phyloP scores from a whole-genome alignment of 2,797 vertebrate species.

The Premnoplex brunnescens region DNA sequence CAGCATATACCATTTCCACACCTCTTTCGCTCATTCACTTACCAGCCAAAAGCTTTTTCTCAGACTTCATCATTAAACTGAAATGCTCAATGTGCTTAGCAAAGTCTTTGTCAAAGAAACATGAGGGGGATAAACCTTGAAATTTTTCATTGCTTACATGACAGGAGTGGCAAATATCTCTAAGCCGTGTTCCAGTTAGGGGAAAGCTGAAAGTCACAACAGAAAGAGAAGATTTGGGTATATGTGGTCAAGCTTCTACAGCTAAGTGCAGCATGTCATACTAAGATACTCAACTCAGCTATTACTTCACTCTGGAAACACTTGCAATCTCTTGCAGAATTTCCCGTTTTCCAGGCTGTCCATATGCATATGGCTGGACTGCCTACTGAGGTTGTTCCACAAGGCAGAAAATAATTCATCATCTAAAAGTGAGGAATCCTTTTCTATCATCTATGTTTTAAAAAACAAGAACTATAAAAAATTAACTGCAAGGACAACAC shows the following conservation, averaged over 20 bases:
- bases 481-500: neutral
- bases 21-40: neutral
- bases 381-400: neutral
- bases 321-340: neutral
- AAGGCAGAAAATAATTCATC: neutral
- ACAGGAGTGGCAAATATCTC: neutral
- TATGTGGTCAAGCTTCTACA: neutral
- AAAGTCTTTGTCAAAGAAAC: neutral
- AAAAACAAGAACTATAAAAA: neutral
- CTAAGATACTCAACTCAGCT: neutral
- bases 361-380: neutral
- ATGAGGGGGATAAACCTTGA: neutral
- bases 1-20: neutral
- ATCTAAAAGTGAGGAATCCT: neutral
- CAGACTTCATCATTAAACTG: neutral
- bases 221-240: neutral
- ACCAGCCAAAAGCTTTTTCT: neutral
- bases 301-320: neutral
- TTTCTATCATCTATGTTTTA: neutral
- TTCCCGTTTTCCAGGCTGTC: neutral
- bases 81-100: neutral
- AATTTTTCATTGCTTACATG: neutral
- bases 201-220: neutral
- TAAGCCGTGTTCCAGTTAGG: neutral
- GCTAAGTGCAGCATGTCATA: neutral